Conservation (phyloP, 2,797 vertebrate species). For the Phrynocephalus guinanensis region DNA sequence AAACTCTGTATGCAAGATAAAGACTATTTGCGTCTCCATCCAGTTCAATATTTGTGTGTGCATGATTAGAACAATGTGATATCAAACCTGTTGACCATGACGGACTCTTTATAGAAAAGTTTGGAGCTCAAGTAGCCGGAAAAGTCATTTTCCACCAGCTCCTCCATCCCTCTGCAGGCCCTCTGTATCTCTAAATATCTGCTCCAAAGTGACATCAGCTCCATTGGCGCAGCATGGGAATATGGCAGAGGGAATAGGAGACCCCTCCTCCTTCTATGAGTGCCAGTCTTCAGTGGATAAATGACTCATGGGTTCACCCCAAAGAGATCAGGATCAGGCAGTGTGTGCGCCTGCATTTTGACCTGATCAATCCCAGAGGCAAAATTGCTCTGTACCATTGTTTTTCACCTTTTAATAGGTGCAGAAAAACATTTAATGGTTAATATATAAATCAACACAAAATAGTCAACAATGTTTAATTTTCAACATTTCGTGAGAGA, state of each 20-base stretch:
- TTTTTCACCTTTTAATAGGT: not conserved
- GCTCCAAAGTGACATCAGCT: too few species aligned
- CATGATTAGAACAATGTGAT: conserved; percentile 33
- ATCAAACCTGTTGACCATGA: not conserved
- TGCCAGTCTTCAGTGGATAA: not conserved
- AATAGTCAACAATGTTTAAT: not conserved
- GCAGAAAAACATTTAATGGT: not conserved
- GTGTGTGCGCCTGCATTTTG: not conserved
- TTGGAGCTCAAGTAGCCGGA: not conserved
- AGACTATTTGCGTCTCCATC: conserved; percentile 26
- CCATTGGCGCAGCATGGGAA: too few species aligned
- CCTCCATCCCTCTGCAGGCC: too few species aligned
- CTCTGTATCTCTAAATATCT: too few species aligned
- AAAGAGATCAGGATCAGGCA: not conserved
- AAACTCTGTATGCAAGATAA: not conserved
- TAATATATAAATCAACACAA: not conserved
- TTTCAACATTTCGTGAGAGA: not conserved
- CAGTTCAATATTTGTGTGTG: not conserved
- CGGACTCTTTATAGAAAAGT: not conserved
- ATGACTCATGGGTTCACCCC: not conserved
- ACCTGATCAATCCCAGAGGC: not conserved
- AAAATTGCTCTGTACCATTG: not conserved
- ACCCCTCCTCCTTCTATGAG: not conserved
- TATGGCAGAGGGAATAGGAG: too few species aligned
- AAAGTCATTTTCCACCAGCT: too few species aligned